Evolutionary conservation across 2,797 vertebrate genomes (phyloP).

Genomic region (Sebastes iracundus): DNA sequence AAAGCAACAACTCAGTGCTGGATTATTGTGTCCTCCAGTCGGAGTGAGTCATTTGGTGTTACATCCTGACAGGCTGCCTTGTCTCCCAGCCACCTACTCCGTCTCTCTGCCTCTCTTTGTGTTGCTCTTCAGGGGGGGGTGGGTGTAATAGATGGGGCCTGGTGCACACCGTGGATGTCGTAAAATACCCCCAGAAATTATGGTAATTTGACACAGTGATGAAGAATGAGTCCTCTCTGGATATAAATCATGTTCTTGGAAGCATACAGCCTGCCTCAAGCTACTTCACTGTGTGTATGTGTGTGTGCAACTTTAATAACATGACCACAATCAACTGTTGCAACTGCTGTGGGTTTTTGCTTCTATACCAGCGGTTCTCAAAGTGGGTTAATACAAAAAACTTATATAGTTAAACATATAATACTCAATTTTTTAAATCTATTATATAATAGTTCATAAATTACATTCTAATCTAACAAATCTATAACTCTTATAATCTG

Average conservation of each 20-base stretch:
- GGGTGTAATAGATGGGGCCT: conserved; percentile 40
- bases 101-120: conserved; percentile 33
- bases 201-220: conserved; percentile 34
- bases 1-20: conserved; percentile 23
- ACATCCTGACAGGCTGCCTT: conserved; percentile 14
- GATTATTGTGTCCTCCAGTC: conserved; percentile 20
- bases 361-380: too few species aligned
- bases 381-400: too few species aligned
- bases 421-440: too few species aligned
- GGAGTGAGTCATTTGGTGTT: conserved; percentile 35
- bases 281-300: not conserved
- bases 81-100: conserved; percentile 36
- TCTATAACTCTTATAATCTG: too few species aligned
- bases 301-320: not conserved
- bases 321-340: not conserved
- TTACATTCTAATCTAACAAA: too few species aligned
- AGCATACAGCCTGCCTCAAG: conserved; percentile 7
- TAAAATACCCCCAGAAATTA: conserved; percentile 47
- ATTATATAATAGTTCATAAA: too few species aligned
- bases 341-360: not conserved
- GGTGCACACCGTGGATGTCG: not conserved
- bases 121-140: not conserved
- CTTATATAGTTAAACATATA: too few species aligned
- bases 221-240: conserved; percentile 36
- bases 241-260: conserved; percentile 42